Evolutionary conservation across 1,140 invertebrate genomes (phyloP), one percentile per base, ranked within the genome.

Genomic region (Heliconius himera): DNA sequence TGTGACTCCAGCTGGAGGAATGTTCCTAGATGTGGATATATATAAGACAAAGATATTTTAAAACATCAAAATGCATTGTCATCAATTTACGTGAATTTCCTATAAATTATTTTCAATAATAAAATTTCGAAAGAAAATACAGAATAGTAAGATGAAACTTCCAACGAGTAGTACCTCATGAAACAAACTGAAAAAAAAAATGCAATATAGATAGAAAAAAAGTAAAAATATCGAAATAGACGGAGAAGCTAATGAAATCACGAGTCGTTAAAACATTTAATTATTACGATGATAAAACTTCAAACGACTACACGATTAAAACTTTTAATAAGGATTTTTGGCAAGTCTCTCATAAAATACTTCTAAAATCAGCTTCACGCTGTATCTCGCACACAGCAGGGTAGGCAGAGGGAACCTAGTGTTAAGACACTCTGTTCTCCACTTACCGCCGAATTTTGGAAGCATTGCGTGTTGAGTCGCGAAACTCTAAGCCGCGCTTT

Each of bases 271-370:
- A 60, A 60, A 60, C 26, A 11, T 13, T 60, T 26, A 60, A 60
- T 60, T 26, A 60, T 60, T 60, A 26, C 56, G 56, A 60, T n/a
- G 38, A 41, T 11, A 41, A 60, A 26, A 60, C 56, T 60, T 60
- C 56, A 60, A 60, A 60, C 56, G 56, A 26, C 11, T 60, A 60
- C 56, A 60, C 56, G 9, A 60, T 60, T 26, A 66, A 66, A 66
- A 66, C 22, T 66, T 66, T 66, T 66, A 66, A 66, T 29, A 29
- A 66, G 22, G 26, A 26, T 66, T 29, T 29, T 56, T 66, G 29
- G 16, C 9, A 3, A 6, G 22, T 29, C 26, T 29, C 13, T 66
- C 13, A 6, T 29, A 1, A 66, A 29, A 29, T 29, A 66, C 26
- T 66, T 66, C 22, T 29, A 36, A 36, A 36, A 8, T 36, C 33